Evolutionary conservation across 2,888 invertebrate genomes (phyloP).

Genomic region (Cloeon dipterum): DNA sequence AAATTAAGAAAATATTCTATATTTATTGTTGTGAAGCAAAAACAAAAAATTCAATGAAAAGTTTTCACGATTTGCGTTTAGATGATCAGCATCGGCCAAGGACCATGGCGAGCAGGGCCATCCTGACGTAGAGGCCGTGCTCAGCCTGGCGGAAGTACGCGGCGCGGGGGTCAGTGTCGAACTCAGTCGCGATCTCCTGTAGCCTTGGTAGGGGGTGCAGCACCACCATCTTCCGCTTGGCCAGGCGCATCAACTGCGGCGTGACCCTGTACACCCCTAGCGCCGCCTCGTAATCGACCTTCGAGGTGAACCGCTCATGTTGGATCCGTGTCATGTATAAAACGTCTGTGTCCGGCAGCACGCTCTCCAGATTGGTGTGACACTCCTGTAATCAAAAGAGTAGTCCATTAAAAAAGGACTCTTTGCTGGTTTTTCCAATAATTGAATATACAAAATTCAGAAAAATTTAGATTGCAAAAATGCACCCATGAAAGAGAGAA

Average conservation of each 20-base stretch:
- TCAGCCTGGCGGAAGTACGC: constrained; percentile 98
- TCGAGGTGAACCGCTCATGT: constrained; percentile 63
- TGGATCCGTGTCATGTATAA: constrained; percentile 98
- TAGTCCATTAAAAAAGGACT: no score
- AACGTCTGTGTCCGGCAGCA: constrained; percentile 83
- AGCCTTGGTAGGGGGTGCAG: constrained; percentile 93
- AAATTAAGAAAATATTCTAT: no score
- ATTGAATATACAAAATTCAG: background rate
- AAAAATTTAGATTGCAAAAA: background rate
- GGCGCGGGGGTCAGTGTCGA: constrained; percentile 90
- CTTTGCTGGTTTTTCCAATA: no score
- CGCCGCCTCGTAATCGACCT: constrained; percentile 68
- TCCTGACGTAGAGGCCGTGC: constrained; percentile 93
- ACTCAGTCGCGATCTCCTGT: constrained; percentile 82
- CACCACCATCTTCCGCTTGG: constrained; percentile 83
- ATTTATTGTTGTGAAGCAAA: no score
- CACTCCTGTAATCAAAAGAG: constrained; percentile 19
- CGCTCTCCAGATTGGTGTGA: constrained; percentile 53
- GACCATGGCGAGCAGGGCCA: constrained; percentile 88
- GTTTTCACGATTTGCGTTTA: no score
- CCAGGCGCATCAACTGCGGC: constrained; percentile 84
- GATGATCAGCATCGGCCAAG: constrained; percentile 27
- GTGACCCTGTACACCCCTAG: constrained; percentile 79
- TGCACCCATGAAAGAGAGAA: constrained; percentile 11
- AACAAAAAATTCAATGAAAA: no score